These are phyloP conservation scores for Pygocentrus nattereri DNA, from an alignment of 2,797 vertebrate genomes.

Conservation along the genomic window DNA sequence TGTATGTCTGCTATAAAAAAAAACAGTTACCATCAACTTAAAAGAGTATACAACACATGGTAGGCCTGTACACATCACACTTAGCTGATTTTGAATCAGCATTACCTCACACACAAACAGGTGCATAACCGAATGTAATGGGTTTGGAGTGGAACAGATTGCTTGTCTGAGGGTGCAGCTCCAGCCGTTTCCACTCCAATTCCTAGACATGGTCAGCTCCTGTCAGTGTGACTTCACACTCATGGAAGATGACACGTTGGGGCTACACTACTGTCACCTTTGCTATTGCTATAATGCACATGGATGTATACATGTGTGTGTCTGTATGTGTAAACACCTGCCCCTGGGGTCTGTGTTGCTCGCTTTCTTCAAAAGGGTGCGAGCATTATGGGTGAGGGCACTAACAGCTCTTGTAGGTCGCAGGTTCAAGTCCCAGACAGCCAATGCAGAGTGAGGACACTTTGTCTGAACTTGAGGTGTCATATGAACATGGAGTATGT, in stretches of 20 bases:
- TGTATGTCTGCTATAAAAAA: too few species aligned
- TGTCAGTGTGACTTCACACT: slow-evolving; percentile 67
- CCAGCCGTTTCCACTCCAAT: slow-evolving; percentile 68
- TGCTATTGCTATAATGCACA: slow-evolving; percentile 24
- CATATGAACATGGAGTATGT: slow-evolving; percentile 24
- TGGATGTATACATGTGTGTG: slow-evolving; percentile 10
- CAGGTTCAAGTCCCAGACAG: slow-evolving; percentile 31
- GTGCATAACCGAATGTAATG: slow-evolving; percentile 68
- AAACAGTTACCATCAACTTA: too few species aligned
- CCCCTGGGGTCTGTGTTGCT: slow-evolving; percentile 3
- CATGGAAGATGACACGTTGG: slow-evolving; percentile 51
- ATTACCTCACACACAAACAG: slow-evolving; percentile 43
- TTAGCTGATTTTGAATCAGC: too few species aligned
- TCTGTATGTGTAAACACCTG: slow-evolving; percentile 20
- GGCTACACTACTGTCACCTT: slow-evolving; percentile 40
- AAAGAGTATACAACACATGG: too few species aligned
- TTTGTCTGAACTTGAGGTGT: slow-evolving; percentile 16
- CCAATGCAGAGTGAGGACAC: slow-evolving; percentile 21
- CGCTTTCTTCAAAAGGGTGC: not conserved
- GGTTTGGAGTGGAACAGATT: slow-evolving; percentile 78
- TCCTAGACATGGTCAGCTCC: slow-evolving; percentile 61
- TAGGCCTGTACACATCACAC: too few species aligned
- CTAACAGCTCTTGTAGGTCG: slow-evolving; percentile 6
- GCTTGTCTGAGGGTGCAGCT: slow-evolving; percentile 62
- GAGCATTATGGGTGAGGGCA: slow-evolving; percentile 33